phyloP scores from a whole-genome alignment of 2,888 invertebrate genomes.

The Leptinotarsa peninsularis region DNA sequence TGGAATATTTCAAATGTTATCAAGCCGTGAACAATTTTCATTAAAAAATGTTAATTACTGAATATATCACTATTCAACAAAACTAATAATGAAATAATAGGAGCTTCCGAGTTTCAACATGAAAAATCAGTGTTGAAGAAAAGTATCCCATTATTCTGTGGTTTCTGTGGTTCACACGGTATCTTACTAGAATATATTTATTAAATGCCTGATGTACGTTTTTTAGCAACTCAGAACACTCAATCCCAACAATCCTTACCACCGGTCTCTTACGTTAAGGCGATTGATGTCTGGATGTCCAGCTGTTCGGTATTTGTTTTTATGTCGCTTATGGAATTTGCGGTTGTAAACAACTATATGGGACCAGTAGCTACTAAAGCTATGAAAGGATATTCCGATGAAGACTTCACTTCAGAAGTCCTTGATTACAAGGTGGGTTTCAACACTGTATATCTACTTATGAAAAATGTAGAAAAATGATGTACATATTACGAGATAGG shows the following conservation, averaged over 20 bases:
- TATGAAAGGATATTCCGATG: slow-evolving; percentile 91
- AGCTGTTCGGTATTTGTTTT: slow-evolving; percentile 94
- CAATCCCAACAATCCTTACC: slow-evolving; percentile 91
- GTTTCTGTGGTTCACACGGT: too few species aligned
- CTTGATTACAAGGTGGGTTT: slow-evolving; percentile 79
- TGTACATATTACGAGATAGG: too few species aligned
- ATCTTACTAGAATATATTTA: background rate
- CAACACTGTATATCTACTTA: too few species aligned
- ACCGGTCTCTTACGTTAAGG: slow-evolving; percentile 92
- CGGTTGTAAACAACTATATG: slow-evolving; percentile 88
- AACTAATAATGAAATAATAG: too few species aligned
- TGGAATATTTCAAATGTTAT: too few species aligned
- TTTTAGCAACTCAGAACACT: slow-evolving; percentile 88
- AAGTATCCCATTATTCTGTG: too few species aligned
- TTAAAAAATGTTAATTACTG: too few species aligned
- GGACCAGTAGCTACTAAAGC: slow-evolving; percentile 89
- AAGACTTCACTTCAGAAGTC: slow-evolving; percentile 78
- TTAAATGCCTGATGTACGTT: background rate
- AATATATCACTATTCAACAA: too few species aligned
- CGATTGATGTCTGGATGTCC: slow-evolving; percentile 94
- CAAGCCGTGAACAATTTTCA: too few species aligned
- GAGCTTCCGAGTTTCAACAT: too few species aligned
- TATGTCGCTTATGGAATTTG: slow-evolving; percentile 89
- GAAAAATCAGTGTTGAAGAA: too few species aligned
- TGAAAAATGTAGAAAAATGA: too few species aligned